Base-by-base conservation (phyloP, 1,140 invertebrate species). In the Drosophila lini region DNA sequence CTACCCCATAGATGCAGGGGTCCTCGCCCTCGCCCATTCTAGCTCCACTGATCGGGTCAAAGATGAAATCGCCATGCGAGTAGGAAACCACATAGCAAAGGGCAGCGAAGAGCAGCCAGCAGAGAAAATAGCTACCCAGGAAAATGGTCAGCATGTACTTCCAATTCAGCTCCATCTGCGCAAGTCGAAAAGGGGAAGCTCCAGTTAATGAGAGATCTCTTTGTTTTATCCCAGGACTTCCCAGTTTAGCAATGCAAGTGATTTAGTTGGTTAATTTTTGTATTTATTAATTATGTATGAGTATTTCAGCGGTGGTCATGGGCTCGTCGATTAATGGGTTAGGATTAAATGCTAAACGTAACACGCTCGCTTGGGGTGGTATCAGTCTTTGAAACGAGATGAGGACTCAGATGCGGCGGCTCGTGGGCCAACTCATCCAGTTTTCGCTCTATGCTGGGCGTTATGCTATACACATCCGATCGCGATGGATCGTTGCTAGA, bases 141-240 rank as follows among this genome's bases (percentile, higher is more conserved):
- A 95, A 93, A 56, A 94, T 78, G 3, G 93, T 83, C n/a, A 95
- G 82, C 53, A 94, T 93, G 80, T 94, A 95, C 8, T 94, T 93
- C 94, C 94, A 95, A 74, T 94, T 93, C 71, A 93, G 93, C 74
- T 94, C 94, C 61, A 94, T 94, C 94, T 94, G 75, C 28, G 22
- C 38, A 38, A 48, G 41, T 44, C 32, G 19, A 36, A 56, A 63
- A 5, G 38, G 28, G 32, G 13, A 36, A 34, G 22, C 13, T 42
- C 42, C 7, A 25, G 25, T 28, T 31, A 36, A 25, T 55, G 34
- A 38, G 4, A 5, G 19, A 19, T 15, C 19, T 3, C 25, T 13
- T 36, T 22, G 44, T 1, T 53, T 19, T 22, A 19, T 38, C 45
- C 45, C 41, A 22, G 8, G n/a, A 44, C 22, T 8, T 11, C 47